Conservation (phyloP, 2,888 invertebrate species). For the Polyommatus icarus region DNA sequence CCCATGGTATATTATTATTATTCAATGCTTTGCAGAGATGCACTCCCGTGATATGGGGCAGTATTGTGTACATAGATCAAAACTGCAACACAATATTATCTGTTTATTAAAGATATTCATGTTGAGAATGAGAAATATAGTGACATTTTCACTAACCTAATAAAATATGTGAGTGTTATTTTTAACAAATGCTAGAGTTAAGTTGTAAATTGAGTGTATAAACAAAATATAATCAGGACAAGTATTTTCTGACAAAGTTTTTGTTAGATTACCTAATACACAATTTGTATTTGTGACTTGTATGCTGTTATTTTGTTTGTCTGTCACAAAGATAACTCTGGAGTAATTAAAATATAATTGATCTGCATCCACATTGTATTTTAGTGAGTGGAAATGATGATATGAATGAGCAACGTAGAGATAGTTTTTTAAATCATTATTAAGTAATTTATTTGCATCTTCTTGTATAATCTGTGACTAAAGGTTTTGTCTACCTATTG, state of each 20-base stretch:
- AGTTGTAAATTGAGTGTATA: slow-evolving; percentile 67
- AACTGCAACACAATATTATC: slow-evolving; percentile 55
- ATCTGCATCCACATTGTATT: slow-evolving; percentile 61
- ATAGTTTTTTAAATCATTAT: slow-evolving; percentile 46
- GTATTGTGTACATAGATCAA: slow-evolving; percentile 73
- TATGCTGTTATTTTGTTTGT: slow-evolving; percentile 54
- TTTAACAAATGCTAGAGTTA: slow-evolving; percentile 51
- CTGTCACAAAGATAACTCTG: slow-evolving; percentile 62
- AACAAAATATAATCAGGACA: slow-evolving; percentile 50
- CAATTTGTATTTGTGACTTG: slow-evolving; percentile 51
- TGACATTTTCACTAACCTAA: slow-evolving; percentile 59
- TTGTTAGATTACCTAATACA: slow-evolving; percentile 48
- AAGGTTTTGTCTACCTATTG: slow-evolving; percentile 55
- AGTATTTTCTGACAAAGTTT: slow-evolving; percentile 51
- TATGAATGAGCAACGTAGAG: slow-evolving; percentile 50
- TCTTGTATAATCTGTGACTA: slow-evolving; percentile 47
- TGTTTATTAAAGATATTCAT: slow-evolving; percentile 58
- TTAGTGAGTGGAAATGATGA: slow-evolving; percentile 47
- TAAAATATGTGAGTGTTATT: slow-evolving; percentile 59
- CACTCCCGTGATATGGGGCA: slow-evolving; percentile 61
- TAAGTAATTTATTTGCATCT: slow-evolving; percentile 47
- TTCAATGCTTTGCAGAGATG: slow-evolving; percentile 53
- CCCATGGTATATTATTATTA: slow-evolving; percentile 41
- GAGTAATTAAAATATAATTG: slow-evolving; percentile 43
- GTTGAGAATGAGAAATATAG: slow-evolving; percentile 54